A percentile compares a stretch with the other conserved stretches of the same genome.
Evolutionary conservation across 2,888 invertebrate genomes (phyloP).

Genomic region (Pollenia labialis): DNA sequence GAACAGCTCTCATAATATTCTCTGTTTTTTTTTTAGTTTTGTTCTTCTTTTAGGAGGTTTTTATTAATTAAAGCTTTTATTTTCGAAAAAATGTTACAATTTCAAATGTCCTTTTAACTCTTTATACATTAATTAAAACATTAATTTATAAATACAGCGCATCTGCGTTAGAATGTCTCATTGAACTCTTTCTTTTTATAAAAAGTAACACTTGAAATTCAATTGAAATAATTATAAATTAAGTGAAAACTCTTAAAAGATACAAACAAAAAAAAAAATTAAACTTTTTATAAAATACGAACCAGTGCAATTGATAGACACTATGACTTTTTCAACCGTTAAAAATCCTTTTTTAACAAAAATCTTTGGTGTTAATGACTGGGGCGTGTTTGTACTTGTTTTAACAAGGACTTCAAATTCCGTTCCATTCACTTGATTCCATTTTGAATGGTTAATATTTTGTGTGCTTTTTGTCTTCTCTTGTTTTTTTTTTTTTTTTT

Average conservation of each 20-base stretch:
- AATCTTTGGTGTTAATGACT: slow-evolving; percentile 49
- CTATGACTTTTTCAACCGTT: slow-evolving; percentile 27
- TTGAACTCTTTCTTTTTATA: not conserved
- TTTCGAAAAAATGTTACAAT: not conserved
- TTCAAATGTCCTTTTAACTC: slow-evolving; percentile 12
- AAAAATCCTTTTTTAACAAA: slow-evolving; percentile 22
- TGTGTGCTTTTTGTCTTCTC: not conserved
- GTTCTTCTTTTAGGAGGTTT: not conserved
- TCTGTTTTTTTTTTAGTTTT: not conserved
- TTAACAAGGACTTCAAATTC: not conserved
- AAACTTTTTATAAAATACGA: slow-evolving; percentile 18
- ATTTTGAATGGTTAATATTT: not conserved
- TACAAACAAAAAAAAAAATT: not conserved
- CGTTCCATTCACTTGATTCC: slow-evolving; percentile 18
- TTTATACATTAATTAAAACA: not conserved
- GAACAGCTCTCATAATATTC: too few relatives aligned
- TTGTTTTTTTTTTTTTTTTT: not conserved
- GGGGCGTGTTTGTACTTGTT: not conserved
- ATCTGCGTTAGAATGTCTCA: not conserved
- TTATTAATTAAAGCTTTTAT: not conserved
- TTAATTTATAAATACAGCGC: not conserved
- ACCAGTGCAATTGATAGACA: slow-evolving; percentile 53
- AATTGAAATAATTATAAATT: slow-evolving; percentile 39
- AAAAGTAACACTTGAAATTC: slow-evolving; percentile 1
- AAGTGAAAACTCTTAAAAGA: slow-evolving; percentile 12